phyloP scores from a whole-genome alignment of 92 coral and sea anemone genomes.

The Zoanthus sansibaricus region DNA sequence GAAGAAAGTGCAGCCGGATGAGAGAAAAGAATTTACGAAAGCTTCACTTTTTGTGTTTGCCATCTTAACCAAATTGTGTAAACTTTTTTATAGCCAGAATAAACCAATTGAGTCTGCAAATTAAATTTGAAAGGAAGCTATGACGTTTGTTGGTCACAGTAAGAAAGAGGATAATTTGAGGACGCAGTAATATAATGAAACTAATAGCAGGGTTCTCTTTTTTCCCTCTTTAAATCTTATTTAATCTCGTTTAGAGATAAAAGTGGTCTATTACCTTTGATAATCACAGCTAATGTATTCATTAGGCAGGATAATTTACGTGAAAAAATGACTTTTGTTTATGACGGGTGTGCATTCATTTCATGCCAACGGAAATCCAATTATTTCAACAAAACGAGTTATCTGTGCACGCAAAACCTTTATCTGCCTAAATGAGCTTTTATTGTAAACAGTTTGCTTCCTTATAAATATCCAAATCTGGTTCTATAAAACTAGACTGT shows the following conservation, averaged over 20 bases:
- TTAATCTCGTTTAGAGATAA: conserved; percentile 15
- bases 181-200: neutral
- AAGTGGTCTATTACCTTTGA: conserved; percentile 12
- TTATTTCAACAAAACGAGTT: conserved; percentile 25
- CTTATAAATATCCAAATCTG: conserved; percentile 13
- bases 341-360: conserved; percentile 31
- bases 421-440: conserved; percentile 47
- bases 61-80: neutral
- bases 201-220: neutral
- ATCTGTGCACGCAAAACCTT: conserved; percentile 26
- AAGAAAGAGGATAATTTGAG: conserved; percentile 2
- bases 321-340: conserved; percentile 18
- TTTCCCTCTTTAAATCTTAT: neutral
- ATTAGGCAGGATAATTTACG: conserved; percentile 5
- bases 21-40: neutral
- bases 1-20: neutral
- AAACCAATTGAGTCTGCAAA: neutral
- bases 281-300: conserved; percentile 16
- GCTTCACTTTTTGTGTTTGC: neutral
- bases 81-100: neutral
- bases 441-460: conserved; percentile 27
- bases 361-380: conserved; percentile 43
- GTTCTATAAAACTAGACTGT: conserved; percentile 22
- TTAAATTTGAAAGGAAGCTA: neutral
- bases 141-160: neutral